phyloP scores from a whole-genome alignment of 1,140 invertebrate species.

The Frieseomelitta varia region DNA sequence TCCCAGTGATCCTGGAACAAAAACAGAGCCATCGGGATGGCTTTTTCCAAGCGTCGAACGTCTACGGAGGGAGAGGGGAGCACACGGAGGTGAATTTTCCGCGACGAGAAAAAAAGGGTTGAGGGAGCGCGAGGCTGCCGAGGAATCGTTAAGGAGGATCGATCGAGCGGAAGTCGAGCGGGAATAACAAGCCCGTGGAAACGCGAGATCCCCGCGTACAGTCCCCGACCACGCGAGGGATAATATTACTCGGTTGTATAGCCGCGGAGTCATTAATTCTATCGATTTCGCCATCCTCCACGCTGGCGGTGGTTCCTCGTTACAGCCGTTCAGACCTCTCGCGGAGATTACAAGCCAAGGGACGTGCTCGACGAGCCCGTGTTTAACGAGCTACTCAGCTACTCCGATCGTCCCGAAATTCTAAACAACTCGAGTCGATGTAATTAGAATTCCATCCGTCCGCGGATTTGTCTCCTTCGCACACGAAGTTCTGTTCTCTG shows the following conservation, averaged over 20 bases:
- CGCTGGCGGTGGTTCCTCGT: constrained; percentile 19
- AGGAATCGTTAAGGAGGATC: constrained; percentile 34
- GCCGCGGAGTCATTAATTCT: constrained; percentile 45
- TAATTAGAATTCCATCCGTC: background rate
- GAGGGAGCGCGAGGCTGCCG: background rate
- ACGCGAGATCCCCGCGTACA: background rate
- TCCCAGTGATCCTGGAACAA: background rate
- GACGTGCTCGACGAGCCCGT: constrained; percentile 1
- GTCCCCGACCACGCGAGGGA: constrained; percentile 3
- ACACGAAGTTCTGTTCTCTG: background rate
- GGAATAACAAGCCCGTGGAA: constrained; percentile 42
- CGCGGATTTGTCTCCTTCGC: background rate
- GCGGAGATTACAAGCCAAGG: constrained; percentile 39
- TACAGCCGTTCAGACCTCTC: constrained; percentile 32
- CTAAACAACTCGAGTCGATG: background rate
- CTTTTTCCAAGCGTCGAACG: background rate
- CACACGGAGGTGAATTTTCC: background rate
- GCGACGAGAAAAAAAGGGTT: background rate
- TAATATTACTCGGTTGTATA: constrained; percentile 38
- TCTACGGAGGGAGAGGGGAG: no score
- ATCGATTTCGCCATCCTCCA: constrained; percentile 28
- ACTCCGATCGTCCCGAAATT: constrained; percentile 18
- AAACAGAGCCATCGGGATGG: background rate
- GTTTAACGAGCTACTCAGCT: constrained; percentile 30
- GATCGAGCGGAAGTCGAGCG: constrained; percentile 38